A percentile compares a stretch with the other conserved stretches of the same genome.
Conservation (phyloP, 2,113 vertebrate genomes). For the Clarias batrachus region DNA sequence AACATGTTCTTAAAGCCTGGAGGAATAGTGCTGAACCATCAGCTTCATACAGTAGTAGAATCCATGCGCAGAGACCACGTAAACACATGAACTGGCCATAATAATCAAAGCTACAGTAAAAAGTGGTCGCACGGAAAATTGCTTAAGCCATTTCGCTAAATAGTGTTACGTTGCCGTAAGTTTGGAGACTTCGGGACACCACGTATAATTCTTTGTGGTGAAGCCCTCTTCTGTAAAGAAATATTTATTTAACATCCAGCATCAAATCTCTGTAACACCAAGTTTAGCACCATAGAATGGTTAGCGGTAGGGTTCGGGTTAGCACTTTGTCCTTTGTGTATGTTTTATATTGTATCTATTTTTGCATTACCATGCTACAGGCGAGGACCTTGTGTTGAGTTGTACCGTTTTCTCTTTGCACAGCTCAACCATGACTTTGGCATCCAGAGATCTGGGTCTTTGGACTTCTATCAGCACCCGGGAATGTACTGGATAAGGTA, state of each 20-base stretch:
- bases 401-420: slow-evolving; percentile 84
- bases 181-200: no score
- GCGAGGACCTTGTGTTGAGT: slow-evolving; percentile 78
- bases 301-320: background rate
- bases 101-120: no score
- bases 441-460: slow-evolving; percentile 99
- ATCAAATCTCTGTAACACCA: background rate
- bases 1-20: no score
- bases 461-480: slow-evolving; percentile 99
- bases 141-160: no score
- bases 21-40: no score
- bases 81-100: no score
- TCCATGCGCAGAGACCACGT: no score
- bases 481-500: slow-evolving; percentile 99
- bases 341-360: background rate
- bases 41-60: no score
- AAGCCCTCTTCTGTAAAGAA: background rate
- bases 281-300: background rate
- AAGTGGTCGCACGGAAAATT: no score
- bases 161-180: no score
- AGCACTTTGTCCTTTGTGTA: background rate
- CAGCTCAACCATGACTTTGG: slow-evolving; percentile 99
- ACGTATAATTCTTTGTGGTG: background rate
- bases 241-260: background rate
- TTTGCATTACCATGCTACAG: background rate